Base-by-base conservation (phyloP, 2,113 vertebrate genomes). In the Athene cunicularia region DNA sequence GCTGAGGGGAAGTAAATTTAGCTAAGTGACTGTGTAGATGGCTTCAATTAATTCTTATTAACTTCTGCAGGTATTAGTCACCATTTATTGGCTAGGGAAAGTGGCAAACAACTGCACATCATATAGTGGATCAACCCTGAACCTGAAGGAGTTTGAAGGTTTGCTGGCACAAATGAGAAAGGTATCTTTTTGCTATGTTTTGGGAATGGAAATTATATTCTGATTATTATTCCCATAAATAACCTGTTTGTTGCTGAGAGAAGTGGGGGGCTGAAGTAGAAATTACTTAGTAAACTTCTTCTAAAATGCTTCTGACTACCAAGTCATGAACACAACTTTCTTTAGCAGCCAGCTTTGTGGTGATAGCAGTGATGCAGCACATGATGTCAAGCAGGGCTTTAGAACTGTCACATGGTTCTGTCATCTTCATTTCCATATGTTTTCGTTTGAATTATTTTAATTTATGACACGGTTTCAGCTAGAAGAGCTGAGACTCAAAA, bases 81-180 rank as follows among this genome's bases (percentile, higher is more conserved):
- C 99, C 88, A 98, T 99, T 96, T 99, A 99, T 97, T 99, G 99
- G 99, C 98, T 99, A 97, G 99, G 99, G 68, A 99, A 99, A 93
- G 98, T 99, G 35, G 99, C 99, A 86, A 99, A 99, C 95, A 98
- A 98, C 98, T 99, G 98, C 76, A 97, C 99, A 0, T 98, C 98
- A 14, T 99, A 99, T 70, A 99, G 98, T 53, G 99, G 99, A 95
- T 99, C 99, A 35, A 99, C 99, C 1, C 98, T 99, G 98, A 99
- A 99, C 98, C 98, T 99, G 97, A 99, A 99, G 92, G 99, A 99
- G 96, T 99, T 99, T 75, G 99, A 99, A 97, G 99, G 99, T 85
- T 98, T 99, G 97, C 98, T 99, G 98, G 99, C 98, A 97, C 99
- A 99, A 97, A 99, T 99, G 99, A 98, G 98, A 99, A 99, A 99